Conservation (phyloP, 2,888 invertebrate genomes). For the Eupithecia subfuscata region DNA sequence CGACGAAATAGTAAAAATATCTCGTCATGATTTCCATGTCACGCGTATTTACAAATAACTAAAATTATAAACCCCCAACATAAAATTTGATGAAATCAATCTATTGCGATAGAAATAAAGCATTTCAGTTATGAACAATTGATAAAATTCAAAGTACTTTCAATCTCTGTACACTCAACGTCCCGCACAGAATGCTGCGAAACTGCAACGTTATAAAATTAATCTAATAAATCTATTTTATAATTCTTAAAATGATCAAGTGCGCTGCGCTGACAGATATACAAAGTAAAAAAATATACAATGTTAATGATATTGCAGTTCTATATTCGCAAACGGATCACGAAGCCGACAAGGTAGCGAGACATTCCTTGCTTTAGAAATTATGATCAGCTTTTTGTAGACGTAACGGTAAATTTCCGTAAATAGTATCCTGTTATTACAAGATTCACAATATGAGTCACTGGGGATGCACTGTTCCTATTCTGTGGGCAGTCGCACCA, state of each 20-base stretch:
- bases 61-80: slow-evolving; percentile 12
- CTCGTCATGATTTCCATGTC: slow-evolving; percentile 50
- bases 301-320: slow-evolving; percentile 71
- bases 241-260: slow-evolving; percentile 58
- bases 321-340: slow-evolving; percentile 5
- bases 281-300: slow-evolving; percentile 83
- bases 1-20: slow-evolving; percentile 14
- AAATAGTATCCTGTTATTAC: not conserved
- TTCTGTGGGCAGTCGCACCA: not conserved
- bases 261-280: slow-evolving; percentile 68
- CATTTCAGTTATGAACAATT: slow-evolving; percentile 40
- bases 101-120: slow-evolving; percentile 40
- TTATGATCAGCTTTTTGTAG: not conserved
- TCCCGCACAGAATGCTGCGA: slow-evolving; percentile 60
- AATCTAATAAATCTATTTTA: slow-evolving; percentile 41
- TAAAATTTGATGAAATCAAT: slow-evolving; percentile 21
- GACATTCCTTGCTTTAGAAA: not conserved
- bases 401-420: not conserved
- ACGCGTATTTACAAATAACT: slow-evolving; percentile 64
- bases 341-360: not conserved
- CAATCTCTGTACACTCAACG: slow-evolving; percentile 65
- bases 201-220: slow-evolving; percentile 70
- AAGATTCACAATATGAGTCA: slow-evolving; percentile 51
- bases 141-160: slow-evolving; percentile 47
- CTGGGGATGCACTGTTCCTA: slow-evolving; percentile 7